Evolutionary conservation across 2,797 vertebrate species (phyloP).

Genomic region (Eleutherodactylus coqui): DNA sequence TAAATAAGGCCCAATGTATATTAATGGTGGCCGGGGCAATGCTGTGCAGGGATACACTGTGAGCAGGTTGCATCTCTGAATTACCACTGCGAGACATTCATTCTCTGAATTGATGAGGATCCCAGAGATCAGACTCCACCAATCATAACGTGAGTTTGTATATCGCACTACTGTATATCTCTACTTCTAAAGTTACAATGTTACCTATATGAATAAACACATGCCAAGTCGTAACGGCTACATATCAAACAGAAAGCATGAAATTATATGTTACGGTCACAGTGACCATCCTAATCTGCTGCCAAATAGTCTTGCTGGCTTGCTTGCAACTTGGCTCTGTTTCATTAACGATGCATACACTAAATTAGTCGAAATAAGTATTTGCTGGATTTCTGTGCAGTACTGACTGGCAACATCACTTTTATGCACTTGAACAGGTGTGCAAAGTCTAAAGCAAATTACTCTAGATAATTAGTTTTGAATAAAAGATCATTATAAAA

Average conservation of each 20-base stretch:
- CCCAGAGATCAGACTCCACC: too few relatives aligned
- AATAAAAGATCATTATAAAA: background rate
- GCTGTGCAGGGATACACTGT: too few relatives aligned
- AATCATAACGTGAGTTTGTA: too few relatives aligned
- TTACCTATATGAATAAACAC: background rate
- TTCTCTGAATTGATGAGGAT: too few relatives aligned
- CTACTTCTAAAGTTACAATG: background rate
- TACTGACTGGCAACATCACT: constrained; percentile 59
- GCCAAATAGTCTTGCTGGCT: constrained; percentile 70
- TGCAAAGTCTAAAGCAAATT: constrained; percentile 45
- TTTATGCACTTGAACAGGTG: constrained; percentile 81
- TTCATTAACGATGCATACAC: constrained; percentile 56
- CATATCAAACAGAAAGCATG: constrained; percentile 71
- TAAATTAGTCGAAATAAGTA: constrained; percentile 42
- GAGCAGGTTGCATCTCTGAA: too few relatives aligned
- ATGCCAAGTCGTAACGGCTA: constrained; percentile 62
- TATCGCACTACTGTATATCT: too few relatives aligned
- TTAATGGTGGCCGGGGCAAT: too few relatives aligned
- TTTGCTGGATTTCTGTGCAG: constrained; percentile 56
- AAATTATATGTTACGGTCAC: constrained; percentile 70
- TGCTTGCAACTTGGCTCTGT: constrained; percentile 66
- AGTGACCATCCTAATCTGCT: constrained; percentile 66
- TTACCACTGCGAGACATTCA: too few relatives aligned
- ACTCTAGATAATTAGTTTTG: background rate
- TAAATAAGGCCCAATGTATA: too few relatives aligned